phyloP scores from a whole-genome alignment of 2,113 vertebrate species.

The Scopus umbretta region DNA sequence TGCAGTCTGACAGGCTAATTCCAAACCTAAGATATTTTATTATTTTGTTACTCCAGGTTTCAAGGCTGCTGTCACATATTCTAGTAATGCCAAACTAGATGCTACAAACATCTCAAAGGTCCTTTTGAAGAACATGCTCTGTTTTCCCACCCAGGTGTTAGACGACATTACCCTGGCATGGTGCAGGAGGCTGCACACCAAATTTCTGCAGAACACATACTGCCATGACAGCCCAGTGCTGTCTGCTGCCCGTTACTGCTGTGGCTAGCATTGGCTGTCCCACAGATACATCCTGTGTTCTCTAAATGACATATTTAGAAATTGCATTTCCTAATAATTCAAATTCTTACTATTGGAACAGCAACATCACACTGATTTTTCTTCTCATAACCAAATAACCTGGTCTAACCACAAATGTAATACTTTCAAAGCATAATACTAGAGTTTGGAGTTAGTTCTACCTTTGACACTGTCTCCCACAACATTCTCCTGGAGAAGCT shows the following conservation, averaged over 20 bases:
- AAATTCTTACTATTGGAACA: neutral
- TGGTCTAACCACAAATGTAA: neutral
- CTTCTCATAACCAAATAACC: neutral
- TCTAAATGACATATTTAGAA: neutral
- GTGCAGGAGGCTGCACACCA: neutral
- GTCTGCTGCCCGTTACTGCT: neutral
- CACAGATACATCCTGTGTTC: neutral
- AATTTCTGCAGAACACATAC: neutral
- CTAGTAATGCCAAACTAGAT: neutral
- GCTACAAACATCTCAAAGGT: neutral
- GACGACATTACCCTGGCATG: neutral
- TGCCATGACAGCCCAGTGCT: neutral
- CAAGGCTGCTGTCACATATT: neutral
- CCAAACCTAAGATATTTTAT: accelerated
- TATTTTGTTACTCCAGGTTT: neutral
- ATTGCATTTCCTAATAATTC: neutral
- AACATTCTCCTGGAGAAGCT: no score
- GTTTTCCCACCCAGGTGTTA: neutral
- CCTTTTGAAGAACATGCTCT: neutral
- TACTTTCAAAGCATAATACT: neutral
- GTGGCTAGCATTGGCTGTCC: neutral
- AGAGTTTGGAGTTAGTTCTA: neutral
- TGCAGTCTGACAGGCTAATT: neutral
- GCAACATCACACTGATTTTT: neutral
- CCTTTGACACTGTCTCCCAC: no score